Evolutionary conservation across 1,140 invertebrate genomes (phyloP), one percentile per base, ranked within the genome.

Genomic region (Drosophila bifasciata): DNA sequence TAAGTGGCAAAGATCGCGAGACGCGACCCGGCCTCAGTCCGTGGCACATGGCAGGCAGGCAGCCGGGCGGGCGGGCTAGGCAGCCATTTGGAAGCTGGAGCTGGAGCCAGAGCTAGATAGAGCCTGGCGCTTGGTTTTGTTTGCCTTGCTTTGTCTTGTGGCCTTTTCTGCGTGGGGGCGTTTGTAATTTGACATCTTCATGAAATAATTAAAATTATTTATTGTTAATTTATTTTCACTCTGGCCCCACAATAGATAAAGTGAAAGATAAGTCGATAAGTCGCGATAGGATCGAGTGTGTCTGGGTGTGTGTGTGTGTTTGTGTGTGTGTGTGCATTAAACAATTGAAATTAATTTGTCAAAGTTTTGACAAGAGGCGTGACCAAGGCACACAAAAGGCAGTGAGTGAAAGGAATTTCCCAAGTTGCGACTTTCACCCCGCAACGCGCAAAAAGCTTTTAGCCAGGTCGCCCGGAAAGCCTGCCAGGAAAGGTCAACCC

Each of bases 201-300:
- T 88, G 83, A 88, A 88, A 88, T 88, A 88, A 88, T 88, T 88
- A 88, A 83, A 88, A 88, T 88, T 89, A 89, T 88, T 88, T 89
- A 89, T 88, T 88, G 79, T 88, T 88, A 88, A 88, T 89, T 88
- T 88, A 83, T 88, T 88, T 88, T 79, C 73, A 71, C 66, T 84
- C 49, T 46, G 66, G 44, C 32, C 36, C 78, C 56, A 50, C 63
- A 69, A 74, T 74, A 74, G 79, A 79, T 84, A 72, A 84, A 84
- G 79, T 76, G 80, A 76, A 68, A 79, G 80, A 84, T 84, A 85
- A 84, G 72, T 13, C 63, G 25, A 21, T 21, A 21, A 21, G 41
- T 28, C 2, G 28, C 8, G 28, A 0, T 28, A 7, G 25, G 28
- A 28, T 25, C 7, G 25, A 7, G 25, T 25, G 25, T 21, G 19